Base-by-base conservation (phyloP, 1,140 invertebrate species). In the Euura saliciscinereae region DNA sequence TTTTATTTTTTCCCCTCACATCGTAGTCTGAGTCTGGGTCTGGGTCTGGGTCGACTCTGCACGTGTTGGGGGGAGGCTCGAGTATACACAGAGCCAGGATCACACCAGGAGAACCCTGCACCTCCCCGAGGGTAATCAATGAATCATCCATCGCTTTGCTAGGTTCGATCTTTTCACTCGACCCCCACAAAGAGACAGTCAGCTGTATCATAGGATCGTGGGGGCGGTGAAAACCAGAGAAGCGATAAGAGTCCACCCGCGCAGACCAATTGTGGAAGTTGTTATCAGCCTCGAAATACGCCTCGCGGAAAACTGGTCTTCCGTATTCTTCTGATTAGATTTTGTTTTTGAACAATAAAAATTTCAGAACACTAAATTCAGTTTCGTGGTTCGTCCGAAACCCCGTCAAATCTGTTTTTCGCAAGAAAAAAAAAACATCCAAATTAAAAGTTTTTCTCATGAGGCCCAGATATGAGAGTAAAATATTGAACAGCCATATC, bases 81-180 rank as follows among this genome's bases (percentile, higher is more conserved):
- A 28, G 28, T 28, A 28, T 28, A 28, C 28, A 28, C 28, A 28
- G 28, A 28, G 28, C 28, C 28, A 28, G 28, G 28, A 28, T 28
- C 28, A 28, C 28, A 28, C 28, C 28, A 28, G 28, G 28, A 28
- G 28, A 28, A 28, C 28, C 28, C 28, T 28, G 28, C 28, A 28
- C 28, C 28, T 28, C 28, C 28, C 51, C 51, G 68, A 46, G 68
- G 66, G 28, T 42, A 69, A 69, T 69, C 68, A 44, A 69, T 69
- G 68, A 69, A 69, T 69, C 68, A 69, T 69, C 68, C 45, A 6
- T 44, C 43, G 51, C 6, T 6, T 28, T 28, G 28, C 10, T 8
- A 2, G 10, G 43, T 69, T 69, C 68, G 13, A 69, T 69, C 68
- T 69, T 69, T 46, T 69, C 44, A 46, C 42, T 69, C 45, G 43